Conservation (phyloP, 2,797 vertebrate species). For the Paratrypauchen microcephalus region DNA sequence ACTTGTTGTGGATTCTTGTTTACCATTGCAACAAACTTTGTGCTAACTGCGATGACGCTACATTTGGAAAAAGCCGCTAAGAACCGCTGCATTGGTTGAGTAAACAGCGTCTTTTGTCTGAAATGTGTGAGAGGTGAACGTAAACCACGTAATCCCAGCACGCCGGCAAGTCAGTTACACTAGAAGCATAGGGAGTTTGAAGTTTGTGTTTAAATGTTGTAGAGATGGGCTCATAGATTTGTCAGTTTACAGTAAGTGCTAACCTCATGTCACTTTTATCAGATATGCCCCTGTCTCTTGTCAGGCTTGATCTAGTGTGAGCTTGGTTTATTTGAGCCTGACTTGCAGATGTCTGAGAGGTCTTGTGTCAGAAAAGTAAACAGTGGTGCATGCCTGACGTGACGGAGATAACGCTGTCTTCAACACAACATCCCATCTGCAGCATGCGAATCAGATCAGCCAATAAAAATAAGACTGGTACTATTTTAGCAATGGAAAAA, state of each 20-base stretch:
- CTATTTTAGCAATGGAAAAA: not conserved
- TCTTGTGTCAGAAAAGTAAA: constrained; percentile 48
- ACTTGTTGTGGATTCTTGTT: too few relatives aligned
- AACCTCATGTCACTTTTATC: not conserved
- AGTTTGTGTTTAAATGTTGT: not conserved
- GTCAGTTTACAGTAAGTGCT: constrained; percentile 3
- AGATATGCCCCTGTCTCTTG: not conserved
- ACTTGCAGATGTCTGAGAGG: constrained; percentile 22
- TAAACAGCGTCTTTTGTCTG: too few relatives aligned
- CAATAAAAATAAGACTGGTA: not conserved
- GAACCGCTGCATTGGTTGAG: too few relatives aligned
- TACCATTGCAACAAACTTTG: too few relatives aligned
- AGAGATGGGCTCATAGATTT: not conserved
- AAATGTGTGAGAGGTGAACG: too few relatives aligned
- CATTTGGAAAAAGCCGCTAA: too few relatives aligned
- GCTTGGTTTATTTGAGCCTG: constrained; percentile 37
- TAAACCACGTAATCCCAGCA: too few relatives aligned
- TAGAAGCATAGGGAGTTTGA: too few relatives aligned
- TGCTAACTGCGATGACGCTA: too few relatives aligned
- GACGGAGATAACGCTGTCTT: not conserved
- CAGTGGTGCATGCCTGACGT: constrained; percentile 1
- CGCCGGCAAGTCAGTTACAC: too few relatives aligned
- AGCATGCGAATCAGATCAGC: not conserved
- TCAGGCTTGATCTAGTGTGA: not conserved
- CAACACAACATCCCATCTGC: not conserved